phyloP scores from a whole-genome alignment of 2,888 invertebrate species.

The Hanleya hanleyi region DNA sequence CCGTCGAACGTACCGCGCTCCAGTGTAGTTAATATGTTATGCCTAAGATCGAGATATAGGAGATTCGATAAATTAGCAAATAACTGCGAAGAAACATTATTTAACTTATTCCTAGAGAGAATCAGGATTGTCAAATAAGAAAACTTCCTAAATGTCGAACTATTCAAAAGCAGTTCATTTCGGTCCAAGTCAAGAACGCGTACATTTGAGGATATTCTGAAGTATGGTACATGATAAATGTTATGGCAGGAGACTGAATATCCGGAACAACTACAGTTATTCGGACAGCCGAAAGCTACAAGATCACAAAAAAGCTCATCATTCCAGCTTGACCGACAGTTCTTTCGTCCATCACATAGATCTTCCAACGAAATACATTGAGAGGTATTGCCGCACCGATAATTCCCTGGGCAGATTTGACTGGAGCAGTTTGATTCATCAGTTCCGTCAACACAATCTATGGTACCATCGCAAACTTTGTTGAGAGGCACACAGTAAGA shows the following conservation, averaged over 20 bases:
- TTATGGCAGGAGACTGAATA: not conserved
- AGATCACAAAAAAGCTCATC: not conserved
- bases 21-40: not conserved
- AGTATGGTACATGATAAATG: not conserved
- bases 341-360: not conserved
- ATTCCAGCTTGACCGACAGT: not conserved
- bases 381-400: not conserved
- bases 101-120: not conserved
- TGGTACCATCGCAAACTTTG: not conserved
- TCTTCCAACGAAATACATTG: not conserved
- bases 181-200: not conserved
- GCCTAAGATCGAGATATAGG: not conserved
- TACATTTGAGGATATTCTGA: not conserved
- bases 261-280: not conserved
- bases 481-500: conserved; percentile 2
- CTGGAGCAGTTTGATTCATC: not conserved
- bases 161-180: not conserved
- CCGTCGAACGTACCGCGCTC: not conserved
- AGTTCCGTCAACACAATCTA: not conserved
- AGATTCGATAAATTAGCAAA: not conserved
- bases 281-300: not conserved
- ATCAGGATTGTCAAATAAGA: not conserved
- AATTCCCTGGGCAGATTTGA: not conserved
- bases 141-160: not conserved
- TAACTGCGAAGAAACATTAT: not conserved